Evolutionary conservation across 2,113 vertebrate species (phyloP).

Genomic region (Thunnus thynnus): DNA sequence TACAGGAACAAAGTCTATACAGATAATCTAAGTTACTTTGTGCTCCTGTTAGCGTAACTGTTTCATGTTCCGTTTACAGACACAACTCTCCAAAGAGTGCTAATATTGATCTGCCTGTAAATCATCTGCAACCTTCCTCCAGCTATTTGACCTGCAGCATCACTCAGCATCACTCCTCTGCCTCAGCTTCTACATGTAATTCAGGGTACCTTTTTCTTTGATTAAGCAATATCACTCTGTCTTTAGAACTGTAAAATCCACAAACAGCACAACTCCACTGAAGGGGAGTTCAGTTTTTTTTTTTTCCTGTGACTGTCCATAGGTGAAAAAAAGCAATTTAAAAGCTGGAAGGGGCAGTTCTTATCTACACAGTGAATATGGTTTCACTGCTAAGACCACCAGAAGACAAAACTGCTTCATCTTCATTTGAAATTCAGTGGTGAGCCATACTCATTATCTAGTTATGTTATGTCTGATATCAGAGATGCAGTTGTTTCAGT

Average conservation of each 20-base stretch:
- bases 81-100: conserved; percentile 21
- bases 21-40: not conserved
- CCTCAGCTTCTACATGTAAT: conserved; percentile 13
- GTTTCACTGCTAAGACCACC: not conserved
- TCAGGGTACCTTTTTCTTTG: conserved; percentile 12
- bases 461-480: not conserved
- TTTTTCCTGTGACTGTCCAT: not conserved
- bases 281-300: too few relatives aligned
- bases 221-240: conserved; percentile 11
- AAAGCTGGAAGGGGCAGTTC: not conserved
- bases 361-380: not conserved
- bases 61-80: conserved; percentile 32
- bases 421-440: too few relatives aligned
- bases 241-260: not conserved
- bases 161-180: not conserved
- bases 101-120: conserved; percentile 44
- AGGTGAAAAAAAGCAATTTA: not conserved
- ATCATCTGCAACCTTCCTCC: conserved; percentile 32
- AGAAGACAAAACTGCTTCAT: not conserved
- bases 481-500: not conserved
- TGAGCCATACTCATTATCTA: not conserved
- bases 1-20: not conserved
- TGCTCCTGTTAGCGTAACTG: conserved; percentile 1
- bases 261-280: conserved; percentile 1
- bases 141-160: conserved; percentile 16